These are phyloP conservation scores for Ceyx melanurus DNA, from an alignment of 2,113 vertebrate species.

Conservation along the genomic window DNA sequence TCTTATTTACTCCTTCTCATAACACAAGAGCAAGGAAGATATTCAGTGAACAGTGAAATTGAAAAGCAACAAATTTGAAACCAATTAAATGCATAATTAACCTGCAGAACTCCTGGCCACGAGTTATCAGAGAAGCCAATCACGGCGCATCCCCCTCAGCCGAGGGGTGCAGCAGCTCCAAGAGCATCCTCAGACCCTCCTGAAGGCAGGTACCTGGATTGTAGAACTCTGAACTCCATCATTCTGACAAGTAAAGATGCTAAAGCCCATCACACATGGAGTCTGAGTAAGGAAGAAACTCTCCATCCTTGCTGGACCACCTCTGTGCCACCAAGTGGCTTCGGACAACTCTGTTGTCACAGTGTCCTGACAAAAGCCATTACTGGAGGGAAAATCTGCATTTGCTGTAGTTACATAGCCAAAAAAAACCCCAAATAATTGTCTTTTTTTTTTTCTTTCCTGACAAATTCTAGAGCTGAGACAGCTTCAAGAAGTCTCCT, in stretches of 20 bases:
- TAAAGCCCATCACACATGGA: neutral
- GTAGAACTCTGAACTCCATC: neutral
- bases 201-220: neutral
- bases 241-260: neutral
- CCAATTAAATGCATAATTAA: conserved; percentile 72
- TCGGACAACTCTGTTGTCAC: neutral
- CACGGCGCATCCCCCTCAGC: neutral
- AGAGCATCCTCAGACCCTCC: neutral
- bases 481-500: neutral
- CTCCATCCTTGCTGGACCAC: neutral
- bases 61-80: conserved; percentile 72
- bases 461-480: fast-evolving
- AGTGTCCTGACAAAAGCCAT: neutral
- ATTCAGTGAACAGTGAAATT: conserved; percentile 74
- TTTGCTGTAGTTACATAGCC: neutral
- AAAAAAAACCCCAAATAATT: neutral
- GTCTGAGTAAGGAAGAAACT: neutral
- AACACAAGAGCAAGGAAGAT: conserved; percentile 29
- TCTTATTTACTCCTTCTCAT: conserved; percentile 40
- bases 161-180: neutral
- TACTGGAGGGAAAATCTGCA: neutral
- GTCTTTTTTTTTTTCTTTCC: too few species aligned
- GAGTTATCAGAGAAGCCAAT: conserved; percentile 25
- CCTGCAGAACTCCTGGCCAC: conserved; percentile 65
- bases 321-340: neutral